Base-by-base conservation (phyloP, 1,140 invertebrate genomes). In the Orussus abietinus region DNA sequence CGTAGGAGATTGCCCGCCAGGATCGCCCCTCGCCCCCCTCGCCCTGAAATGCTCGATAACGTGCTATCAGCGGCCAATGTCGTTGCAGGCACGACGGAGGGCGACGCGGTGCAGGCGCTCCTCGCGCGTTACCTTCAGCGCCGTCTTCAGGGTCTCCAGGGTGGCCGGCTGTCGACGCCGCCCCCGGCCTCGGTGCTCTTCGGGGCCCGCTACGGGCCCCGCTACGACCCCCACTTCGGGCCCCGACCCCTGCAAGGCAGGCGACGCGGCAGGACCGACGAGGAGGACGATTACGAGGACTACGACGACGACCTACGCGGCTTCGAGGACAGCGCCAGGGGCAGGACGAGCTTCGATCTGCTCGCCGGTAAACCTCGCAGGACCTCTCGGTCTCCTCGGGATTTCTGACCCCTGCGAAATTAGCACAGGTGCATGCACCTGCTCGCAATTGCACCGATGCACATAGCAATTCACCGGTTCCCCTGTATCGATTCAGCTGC, bases 251-350 rank as follows among this genome's bases (percentile, higher is more conserved):
- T n/a, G n/a, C n/a, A n/a, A n/a, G n/a, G n/a, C n/a, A n/a, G n/a
- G n/a, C n/a, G n/a, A n/a, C n/a, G n/a, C n/a, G n/a, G n/a, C n/a
- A n/a, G n/a, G n/a, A n/a, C n/a, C n/a, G n/a, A n/a, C n/a, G n/a
- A n/a, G n/a, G 38, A 30, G 9, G 59, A 64, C 25, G 59, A 64
- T 36, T 62, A 64, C 36, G 55, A 65, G 7, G 62, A 65, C 55
- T 62, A 64, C 30, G 55, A 53, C 37, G 61, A 65, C 39, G 62
- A 65, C 54, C 53, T 64, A 37, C 49, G 62, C 26, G 57, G 57
- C 29, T 56, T 55, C 42, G 62, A 64, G 45, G 61, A 65, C 51
- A 65, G 57, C 34, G 57, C 58, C 38, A 57, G 51, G 38, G 51
- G 57, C 43, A 62, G 61, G 40, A 64, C 61, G 38, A 60, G 59